These are phyloP conservation scores for Amphipoea lucens DNA, from an alignment of 2,888 invertebrate genomes.

Conservation along the genomic window DNA sequence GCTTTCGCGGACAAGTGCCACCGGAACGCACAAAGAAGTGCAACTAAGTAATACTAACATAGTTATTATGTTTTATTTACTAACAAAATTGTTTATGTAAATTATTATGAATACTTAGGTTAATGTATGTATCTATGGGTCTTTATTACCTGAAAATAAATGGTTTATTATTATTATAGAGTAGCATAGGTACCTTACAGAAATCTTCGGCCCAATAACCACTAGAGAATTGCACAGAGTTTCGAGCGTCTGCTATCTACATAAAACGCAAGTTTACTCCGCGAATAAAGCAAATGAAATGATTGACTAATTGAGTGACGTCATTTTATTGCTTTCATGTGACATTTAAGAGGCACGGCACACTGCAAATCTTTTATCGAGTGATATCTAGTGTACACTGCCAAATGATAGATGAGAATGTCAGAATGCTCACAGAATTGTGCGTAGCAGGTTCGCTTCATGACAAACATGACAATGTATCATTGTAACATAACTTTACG, in stretches of 20 bases:
- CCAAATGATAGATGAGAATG: constrained; percentile 42
- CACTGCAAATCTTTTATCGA: constrained; percentile 58
- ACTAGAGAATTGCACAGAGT: background rate
- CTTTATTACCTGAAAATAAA: no score
- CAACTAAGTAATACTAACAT: no score
- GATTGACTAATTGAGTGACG: constrained; percentile 56
- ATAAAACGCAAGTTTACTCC: constrained; percentile 13
- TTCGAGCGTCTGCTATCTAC: background rate
- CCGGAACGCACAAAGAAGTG: no score
- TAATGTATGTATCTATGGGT: no score
- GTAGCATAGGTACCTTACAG: background rate
- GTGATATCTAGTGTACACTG: constrained; percentile 25
- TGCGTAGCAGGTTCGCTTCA: constrained; percentile 34
- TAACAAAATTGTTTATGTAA: no score
- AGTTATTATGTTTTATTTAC: no score
- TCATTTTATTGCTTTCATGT: constrained; percentile 57
- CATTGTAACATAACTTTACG: background rate
- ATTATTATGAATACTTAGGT: no score
- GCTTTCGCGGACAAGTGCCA: no score
- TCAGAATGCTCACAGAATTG: constrained; percentile 11
- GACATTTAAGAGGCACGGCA: constrained; percentile 33
- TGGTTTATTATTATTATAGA: no score
- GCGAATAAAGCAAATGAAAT: constrained; percentile 34
- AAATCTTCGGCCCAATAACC: background rate
- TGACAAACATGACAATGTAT: background rate